These are phyloP conservation scores for Etheostoma spectabile DNA, from an alignment of 2,113 vertebrate species.

Conservation along the genomic window DNA sequence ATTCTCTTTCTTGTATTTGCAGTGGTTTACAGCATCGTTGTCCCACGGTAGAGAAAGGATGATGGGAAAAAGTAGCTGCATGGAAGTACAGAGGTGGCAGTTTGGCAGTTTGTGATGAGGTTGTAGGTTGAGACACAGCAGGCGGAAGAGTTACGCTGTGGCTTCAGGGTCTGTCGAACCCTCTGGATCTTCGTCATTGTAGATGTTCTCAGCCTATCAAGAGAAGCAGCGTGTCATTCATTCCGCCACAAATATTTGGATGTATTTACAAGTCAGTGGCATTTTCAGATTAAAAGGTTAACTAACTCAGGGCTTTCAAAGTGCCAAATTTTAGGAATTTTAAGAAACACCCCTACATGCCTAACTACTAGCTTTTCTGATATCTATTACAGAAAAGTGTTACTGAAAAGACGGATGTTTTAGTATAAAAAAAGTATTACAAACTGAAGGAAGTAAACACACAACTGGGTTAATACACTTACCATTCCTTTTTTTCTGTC, in stretches of 20 bases:
- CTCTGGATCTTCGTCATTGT: slow-evolving; percentile 95
- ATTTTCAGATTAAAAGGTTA: neutral
- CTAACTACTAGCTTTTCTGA: neutral
- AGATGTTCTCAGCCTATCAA: slow-evolving; percentile 95
- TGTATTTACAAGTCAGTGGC: neutral
- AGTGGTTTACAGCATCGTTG: slow-evolving; percentile 21
- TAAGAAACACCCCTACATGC: neutral
- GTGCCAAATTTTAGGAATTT: neutral
- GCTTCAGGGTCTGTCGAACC: slow-evolving; percentile 86
- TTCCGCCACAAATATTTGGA: neutral
- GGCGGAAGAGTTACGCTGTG: slow-evolving; percentile 71
- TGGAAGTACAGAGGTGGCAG: slow-evolving; percentile 31
- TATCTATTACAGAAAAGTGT: neutral
- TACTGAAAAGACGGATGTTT: neutral
- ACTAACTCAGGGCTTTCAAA: neutral
- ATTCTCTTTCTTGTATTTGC: slow-evolving; percentile 41
- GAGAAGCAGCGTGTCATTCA: slow-evolving; percentile 41
- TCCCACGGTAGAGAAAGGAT: slow-evolving; percentile 16
- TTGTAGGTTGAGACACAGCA: slow-evolving; percentile 12
- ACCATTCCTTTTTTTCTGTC: neutral
- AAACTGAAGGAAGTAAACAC: neutral
- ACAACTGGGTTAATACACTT: neutral
- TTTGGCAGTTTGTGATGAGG: slow-evolving; percentile 53
- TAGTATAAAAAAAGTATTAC: neutral
- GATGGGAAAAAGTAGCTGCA: slow-evolving; percentile 32